Conservation (phyloP, 2,888 invertebrate species). For the Acleris sparsana region DNA sequence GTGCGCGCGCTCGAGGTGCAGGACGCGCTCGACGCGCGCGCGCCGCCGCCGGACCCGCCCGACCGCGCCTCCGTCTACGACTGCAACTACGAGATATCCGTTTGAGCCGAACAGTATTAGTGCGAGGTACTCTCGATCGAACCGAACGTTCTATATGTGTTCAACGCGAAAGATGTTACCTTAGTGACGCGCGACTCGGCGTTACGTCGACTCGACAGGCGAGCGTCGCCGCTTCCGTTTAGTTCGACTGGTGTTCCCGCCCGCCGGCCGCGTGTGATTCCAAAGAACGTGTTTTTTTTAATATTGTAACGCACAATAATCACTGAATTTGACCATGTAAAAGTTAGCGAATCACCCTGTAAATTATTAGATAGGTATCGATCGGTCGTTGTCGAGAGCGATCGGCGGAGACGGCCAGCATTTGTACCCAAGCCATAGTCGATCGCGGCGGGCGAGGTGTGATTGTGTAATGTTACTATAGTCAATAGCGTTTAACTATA, state of each 20-base stretch:
- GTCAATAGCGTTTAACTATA: conserved; percentile 39
- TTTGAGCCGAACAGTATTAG: conserved; percentile 82
- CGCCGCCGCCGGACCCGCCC: conserved; percentile 82
- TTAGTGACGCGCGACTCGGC: conserved; percentile 22
- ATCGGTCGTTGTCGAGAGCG: conserved; percentile 11
- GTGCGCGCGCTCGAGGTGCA: conserved; percentile 95
- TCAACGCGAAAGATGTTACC: conserved; percentile 39
- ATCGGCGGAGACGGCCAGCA: conserved; percentile 30
- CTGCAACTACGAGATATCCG: conserved; percentile 97
- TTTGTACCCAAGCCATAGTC: conserved; percentile 39
- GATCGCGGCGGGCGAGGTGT: conserved; percentile 34
- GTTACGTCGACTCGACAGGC: conserved; percentile 41
- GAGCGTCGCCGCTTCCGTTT: conserved; percentile 21
- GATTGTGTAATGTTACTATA: conserved; percentile 40
- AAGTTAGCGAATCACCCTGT: conserved; percentile 8
- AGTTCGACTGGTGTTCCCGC: too few species aligned
- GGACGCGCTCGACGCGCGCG: conserved; percentile 92
- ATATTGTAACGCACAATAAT: conserved; percentile 45
- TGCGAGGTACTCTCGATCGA: background rate
- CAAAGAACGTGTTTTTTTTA: conserved; percentile 43
- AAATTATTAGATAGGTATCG: conserved; percentile 18
- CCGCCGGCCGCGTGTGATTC: conserved; percentile 42
- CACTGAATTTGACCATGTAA: conserved; percentile 18
- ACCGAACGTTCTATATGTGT: conserved; percentile 39
- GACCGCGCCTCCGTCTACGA: conserved; percentile 96